Evolutionary conservation across 2,888 invertebrate genomes (phyloP), one percentile per base, ranked within the genome.

Genomic region (Margaritifera margaritifera): DNA sequence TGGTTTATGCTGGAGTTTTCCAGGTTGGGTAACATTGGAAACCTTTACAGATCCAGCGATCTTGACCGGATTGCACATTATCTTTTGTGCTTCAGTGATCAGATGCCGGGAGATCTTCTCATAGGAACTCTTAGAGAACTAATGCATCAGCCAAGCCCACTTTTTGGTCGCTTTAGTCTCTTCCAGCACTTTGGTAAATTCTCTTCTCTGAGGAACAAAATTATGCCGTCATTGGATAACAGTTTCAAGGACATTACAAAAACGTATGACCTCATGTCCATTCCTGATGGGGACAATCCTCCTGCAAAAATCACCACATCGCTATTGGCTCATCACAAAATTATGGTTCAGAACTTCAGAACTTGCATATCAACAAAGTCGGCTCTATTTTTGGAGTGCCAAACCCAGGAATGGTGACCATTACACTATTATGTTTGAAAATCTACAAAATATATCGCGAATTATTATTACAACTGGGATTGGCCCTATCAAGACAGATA

Each of bases 291-390:
- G n/a, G 66, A 68, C 31, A 89, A 90, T 73, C 90, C 90, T 0
- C 75, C 83, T 6, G 90, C 89, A 0, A 81, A 80, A 50, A 75
- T 90, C 19, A 71, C 84, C 20, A 89, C 90, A 6, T 85, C 86
- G 50, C 84, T 90, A 74, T 50, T 59, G 22, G 20, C 42, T 22
- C 63, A 65, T 1, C 57, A n/a, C n/a, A 81, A 42, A 31, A 6
- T 31, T 84, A 86, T 72, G 72, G 78, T 22, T 83, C 88, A 1
- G 83, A 84, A 31, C 79, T 22, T 83, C 88, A 1, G 83, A 84
- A 31, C 79, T 85, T 20, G 88, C 89, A 6, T 90, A 90, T 66
- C 69, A 72, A 62, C 63, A 72, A 25, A 42, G 55, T 1, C 52
- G 50, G 0, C 62, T 63, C 20, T 75, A 68, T 55, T 83, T 80